Evolutionary conservation across 2,113 vertebrate genomes (phyloP).

Genomic region (Catharus bicknelli): DNA sequence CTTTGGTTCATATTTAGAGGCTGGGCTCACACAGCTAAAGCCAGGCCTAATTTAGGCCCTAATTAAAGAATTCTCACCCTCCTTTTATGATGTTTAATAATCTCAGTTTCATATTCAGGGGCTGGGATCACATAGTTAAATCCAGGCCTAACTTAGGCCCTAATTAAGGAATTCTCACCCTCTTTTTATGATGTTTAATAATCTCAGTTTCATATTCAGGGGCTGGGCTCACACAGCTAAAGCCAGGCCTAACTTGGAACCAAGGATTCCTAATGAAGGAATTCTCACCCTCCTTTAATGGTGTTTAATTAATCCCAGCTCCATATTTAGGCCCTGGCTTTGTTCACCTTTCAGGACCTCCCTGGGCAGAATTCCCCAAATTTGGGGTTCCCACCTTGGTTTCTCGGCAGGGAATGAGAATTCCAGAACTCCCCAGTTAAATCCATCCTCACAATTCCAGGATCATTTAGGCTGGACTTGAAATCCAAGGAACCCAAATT

Average conservation of each 20-base stretch:
- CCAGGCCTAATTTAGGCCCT: no score
- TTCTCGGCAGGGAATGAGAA: neutral
- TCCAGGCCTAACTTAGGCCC: neutral
- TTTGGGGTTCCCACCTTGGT: neutral
- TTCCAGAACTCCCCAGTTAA: accelerated
- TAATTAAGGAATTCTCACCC: neutral
- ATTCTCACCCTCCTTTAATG: no score
- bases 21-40: no score
- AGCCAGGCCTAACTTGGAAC: neutral
- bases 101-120: no score
- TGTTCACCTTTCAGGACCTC: neutral
- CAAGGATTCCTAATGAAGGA: neutral
- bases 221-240: neutral
- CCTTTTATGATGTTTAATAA: no score
- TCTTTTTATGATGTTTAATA: no score
- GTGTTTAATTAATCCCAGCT: neutral
- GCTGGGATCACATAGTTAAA: neutral
- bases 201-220: no score
- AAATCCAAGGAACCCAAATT: neutral
- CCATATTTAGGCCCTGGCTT: neutral
- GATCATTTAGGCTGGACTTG: accelerated
- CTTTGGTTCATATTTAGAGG: no score
- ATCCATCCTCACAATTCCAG: neutral
- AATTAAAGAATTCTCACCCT: no score
- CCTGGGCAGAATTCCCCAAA: accelerated